Percentiles rank a stretch among this genome's conserved stretches.
Conservation (phyloP, 2,113 vertebrate species). For the Ondatra zibethicus region DNA sequence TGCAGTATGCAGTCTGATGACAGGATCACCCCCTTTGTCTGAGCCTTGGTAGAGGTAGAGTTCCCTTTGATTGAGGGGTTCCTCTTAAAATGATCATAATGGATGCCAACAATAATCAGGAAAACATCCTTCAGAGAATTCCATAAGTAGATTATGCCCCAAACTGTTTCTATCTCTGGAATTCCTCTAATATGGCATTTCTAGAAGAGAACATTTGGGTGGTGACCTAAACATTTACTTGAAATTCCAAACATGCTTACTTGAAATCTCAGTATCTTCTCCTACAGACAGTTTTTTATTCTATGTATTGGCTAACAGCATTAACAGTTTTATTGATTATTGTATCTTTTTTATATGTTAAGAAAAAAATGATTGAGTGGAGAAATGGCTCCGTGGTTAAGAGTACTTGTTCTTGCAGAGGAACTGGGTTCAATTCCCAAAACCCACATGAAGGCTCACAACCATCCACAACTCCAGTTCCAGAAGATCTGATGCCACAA, state of each 20-base stretch:
- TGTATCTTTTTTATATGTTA: conserved; percentile 22
- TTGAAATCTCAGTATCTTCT: conserved; percentile 1
- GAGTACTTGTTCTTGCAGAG: not conserved
- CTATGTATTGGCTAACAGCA: conserved; percentile 9
- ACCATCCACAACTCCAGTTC: not conserved
- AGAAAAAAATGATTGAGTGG: conserved; percentile 7
- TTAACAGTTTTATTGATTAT: not conserved
- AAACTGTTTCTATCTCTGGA: not conserved
- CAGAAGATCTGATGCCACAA: not conserved
- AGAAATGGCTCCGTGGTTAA: not conserved
- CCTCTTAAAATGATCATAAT: conserved; percentile 21
- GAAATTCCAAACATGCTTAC: conserved; percentile 41
- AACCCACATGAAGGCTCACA: not conserved
- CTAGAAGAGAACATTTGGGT: conserved; percentile 7
- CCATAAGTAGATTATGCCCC: not conserved
- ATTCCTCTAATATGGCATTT: not conserved
- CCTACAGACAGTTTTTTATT: not conserved
- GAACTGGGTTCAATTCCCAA: not conserved
- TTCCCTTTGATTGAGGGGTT: conserved; percentile 66
- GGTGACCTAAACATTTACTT: not conserved
- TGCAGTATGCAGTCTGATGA: no score
- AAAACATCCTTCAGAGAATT: conserved; percentile 9
- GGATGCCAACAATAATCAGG: conserved; percentile 8
- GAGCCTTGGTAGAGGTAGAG: no score
- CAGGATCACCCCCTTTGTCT: no score